A percentile compares a stretch with the other conserved stretches of the same genome.
Conservation (phyloP, 1,140 invertebrate species). For the Ooceraea biroi region DNA sequence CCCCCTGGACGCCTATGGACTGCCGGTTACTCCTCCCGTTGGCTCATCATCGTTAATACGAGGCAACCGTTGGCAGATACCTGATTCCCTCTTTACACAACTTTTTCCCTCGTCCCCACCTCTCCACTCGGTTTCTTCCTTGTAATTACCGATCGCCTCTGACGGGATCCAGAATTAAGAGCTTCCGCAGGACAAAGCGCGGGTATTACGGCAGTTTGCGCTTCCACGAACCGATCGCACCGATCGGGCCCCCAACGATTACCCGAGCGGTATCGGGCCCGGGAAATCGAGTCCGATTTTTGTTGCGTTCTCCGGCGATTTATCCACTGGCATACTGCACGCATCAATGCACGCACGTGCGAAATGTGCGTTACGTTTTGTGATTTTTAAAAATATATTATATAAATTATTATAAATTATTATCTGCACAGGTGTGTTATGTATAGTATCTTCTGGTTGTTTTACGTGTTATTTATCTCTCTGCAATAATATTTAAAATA, state of each 20-base stretch:
- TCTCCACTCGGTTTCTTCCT: slow-evolving; percentile 6
- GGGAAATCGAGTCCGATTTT: slow-evolving; percentile 25
- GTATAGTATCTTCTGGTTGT: too few relatives aligned
- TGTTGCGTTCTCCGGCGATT: neutral
- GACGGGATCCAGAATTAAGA: slow-evolving; percentile 66
- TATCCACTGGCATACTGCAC: neutral
- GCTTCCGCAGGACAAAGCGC: slow-evolving; percentile 63
- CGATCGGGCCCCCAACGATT: slow-evolving; percentile 52
- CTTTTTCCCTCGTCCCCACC: slow-evolving; percentile 42
- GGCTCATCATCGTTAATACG: slow-evolving; percentile 73
- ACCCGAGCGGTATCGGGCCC: slow-evolving; percentile 22
- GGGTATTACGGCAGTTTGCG: slow-evolving; percentile 49
- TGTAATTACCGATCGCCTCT: slow-evolving; percentile 55
- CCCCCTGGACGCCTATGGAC: slow-evolving; percentile 18
- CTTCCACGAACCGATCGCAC: slow-evolving; percentile 62
- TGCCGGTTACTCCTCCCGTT: slow-evolving; percentile 27
- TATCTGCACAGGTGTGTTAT: too few relatives aligned
- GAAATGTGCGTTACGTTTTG: neutral
- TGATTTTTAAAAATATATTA: neutral
- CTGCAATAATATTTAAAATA: too few relatives aligned
- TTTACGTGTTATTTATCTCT: too few relatives aligned
- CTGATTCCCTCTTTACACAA: slow-evolving; percentile 59
- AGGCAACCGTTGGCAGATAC: slow-evolving; percentile 65
- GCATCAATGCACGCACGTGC: neutral
- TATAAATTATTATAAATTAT: too few relatives aligned